A percentile compares a stretch with the other conserved stretches of the same genome.
These are phyloP conservation scores for Cetoscarus ocellatus DNA, from an alignment of 2,797 vertebrate genomes.

Conservation along the genomic window DNA sequence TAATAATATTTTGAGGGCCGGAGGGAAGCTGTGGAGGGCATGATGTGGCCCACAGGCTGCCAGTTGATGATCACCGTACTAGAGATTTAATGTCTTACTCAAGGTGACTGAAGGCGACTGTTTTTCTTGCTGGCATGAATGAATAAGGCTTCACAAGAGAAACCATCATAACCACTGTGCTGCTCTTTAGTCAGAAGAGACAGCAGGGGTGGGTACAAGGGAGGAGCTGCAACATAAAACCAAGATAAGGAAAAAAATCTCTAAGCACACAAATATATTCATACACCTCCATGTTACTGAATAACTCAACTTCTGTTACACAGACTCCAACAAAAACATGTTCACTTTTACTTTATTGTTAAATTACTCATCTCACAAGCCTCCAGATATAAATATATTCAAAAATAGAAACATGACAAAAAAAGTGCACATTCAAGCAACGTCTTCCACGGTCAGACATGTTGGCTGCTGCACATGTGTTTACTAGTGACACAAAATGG, in stretches of 20 bases:
- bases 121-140: conserved; percentile 10
- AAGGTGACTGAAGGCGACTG: conserved; percentile 3
- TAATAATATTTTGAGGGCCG: no score
- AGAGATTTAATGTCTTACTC: conserved; percentile 40
- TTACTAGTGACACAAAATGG: conserved; percentile 44
- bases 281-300: neutral
- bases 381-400: conserved; percentile 76
- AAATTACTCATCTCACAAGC: conserved; percentile 65
- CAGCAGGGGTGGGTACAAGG: conserved; percentile 41
- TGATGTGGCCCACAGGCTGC: no score
- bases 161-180: conserved; percentile 28
- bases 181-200: conserved; percentile 58
- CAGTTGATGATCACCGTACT: no score
- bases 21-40: no score
- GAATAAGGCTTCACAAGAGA: conserved; percentile 36
- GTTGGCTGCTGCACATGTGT: conserved; percentile 63
- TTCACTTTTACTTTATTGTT: conserved; percentile 64
- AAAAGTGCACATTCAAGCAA: conserved; percentile 74
- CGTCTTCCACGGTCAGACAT: conserved; percentile 55
- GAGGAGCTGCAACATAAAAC: conserved; percentile 61
- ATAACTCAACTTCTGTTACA: conserved; percentile 18
- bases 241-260: conserved; percentile 53
- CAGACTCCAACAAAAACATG: conserved; percentile 48
- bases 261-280: conserved; percentile 9
- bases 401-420: conserved; percentile 75